Base-by-base conservation (phyloP, 2,888 invertebrate genomes). In the Sphaerolaimus hirsutus region DNA sequence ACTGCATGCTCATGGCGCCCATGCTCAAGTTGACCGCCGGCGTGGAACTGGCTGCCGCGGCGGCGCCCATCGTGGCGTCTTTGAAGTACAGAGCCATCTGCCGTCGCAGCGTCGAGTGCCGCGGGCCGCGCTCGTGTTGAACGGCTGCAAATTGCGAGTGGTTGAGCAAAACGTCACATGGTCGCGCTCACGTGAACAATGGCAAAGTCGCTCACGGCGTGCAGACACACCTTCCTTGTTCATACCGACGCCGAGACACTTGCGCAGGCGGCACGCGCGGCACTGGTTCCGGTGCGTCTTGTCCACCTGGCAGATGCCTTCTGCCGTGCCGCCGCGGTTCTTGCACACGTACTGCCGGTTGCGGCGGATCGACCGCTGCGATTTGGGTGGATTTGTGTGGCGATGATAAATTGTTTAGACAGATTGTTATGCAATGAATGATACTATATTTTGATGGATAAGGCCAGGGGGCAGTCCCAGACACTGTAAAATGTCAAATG, bases 221-320 rank as follows among this genome's bases (percentile, higher is more conserved):
- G 10, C n/a, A 4, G 12, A 52, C 73, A 73, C 62, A 82, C 82
- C 81, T 60, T 89, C 87, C 68, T 78, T 81, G 67, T 91, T 91
- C 91, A 91, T 91, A 49, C 89, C 87, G 14, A 77, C 83, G 49
- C 79, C 76, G 38, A 87, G 71, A 60, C 93, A 93, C 62, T 84
- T 86, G 46, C 76, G 71, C 12, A 93, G 72, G 17, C 93, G 72
- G 61, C 93, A 93, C 0, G 89, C 81, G 2, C 93, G 72, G 63
- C 93, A 93, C 64, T 93, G 91, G 68, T 93, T 93, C 24, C 91
- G 71, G 62, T 87, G 89, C 0, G 83, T 81, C 65, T 91, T 93
- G 67, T 93, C 91, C 12, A 93, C 82, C 43, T 81, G 70, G 61
- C 91, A 93, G 12, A 73, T 68, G 1, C 81, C 82, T 4, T 59